Evolutionary conservation across 2,113 vertebrate genomes (phyloP).

Genomic region (Neolamprologus fasciatus): DNA sequence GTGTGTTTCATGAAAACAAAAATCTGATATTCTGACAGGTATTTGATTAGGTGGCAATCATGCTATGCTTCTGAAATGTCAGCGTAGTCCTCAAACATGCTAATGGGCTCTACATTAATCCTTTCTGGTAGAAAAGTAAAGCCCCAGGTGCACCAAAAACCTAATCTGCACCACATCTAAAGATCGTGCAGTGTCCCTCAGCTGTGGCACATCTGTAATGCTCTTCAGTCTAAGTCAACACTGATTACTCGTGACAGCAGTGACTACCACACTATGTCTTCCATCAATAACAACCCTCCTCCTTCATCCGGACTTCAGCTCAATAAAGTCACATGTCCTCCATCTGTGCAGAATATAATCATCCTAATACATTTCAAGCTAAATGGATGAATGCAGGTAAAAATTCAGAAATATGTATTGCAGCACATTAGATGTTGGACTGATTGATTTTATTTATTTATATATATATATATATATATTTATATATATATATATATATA

Average conservation of each 20-base stretch:
- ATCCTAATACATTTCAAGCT: not conserved
- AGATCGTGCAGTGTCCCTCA: not conserved
- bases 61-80: not conserved
- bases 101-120: not conserved
- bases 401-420: not conserved
- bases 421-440: not conserved
- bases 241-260: not conserved
- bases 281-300: not conserved
- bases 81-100: not conserved
- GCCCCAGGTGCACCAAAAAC: not conserved
- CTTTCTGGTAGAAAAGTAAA: not conserved
- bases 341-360: not conserved
- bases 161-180: not conserved
- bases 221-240: not conserved
- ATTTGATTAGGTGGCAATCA: not conserved
- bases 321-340: not conserved
- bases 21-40: not conserved
- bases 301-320: not conserved
- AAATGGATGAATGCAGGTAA: not conserved
- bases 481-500: fast-evolving
- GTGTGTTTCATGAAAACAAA: not conserved
- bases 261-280: not conserved
- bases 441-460: not conserved
- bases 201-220: not conserved
- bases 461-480: fast-evolving